Evolutionary conservation across 2,797 vertebrate species (phyloP).

Genomic region (Hippoglossus hippoglossus): DNA sequence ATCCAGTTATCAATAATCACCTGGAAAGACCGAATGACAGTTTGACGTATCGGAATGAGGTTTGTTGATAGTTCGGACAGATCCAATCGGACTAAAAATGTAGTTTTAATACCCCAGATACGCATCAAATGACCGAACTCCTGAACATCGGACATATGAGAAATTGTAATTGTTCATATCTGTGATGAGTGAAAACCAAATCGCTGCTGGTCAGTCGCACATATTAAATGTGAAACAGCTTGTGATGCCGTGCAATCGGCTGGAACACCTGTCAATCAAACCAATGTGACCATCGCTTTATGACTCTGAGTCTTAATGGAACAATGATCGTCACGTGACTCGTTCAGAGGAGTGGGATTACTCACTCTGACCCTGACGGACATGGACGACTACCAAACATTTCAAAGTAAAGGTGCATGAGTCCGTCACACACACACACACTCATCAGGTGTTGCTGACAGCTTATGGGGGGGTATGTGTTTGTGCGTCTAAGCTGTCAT

Average conservation of each 20-base stretch:
- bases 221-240: background rate
- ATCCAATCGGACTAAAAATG: too few relatives aligned
- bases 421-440: background rate
- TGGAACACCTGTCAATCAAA: constrained; percentile 1
- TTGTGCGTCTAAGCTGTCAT: constrained; percentile 30
- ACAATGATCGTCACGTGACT: background rate
- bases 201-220: too few relatives aligned
- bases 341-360: background rate
- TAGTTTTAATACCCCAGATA: too few relatives aligned
- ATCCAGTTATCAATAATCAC: too few relatives aligned
- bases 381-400: constrained; percentile 14
- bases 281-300: background rate
- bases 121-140: too few relatives aligned
- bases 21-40: too few relatives aligned
- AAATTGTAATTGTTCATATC: too few relatives aligned
- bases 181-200: too few relatives aligned
- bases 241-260: background rate
- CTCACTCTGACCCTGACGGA: background rate
- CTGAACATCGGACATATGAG: too few relatives aligned
- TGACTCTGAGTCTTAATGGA: background rate
- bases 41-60: too few relatives aligned
- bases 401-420: background rate
- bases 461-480: background rate
- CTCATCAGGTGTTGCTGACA: constrained; percentile 28
- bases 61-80: too few relatives aligned